Evolutionary conservation across 2,888 invertebrate genomes (phyloP).

Genomic region (Clivina fossor): DNA sequence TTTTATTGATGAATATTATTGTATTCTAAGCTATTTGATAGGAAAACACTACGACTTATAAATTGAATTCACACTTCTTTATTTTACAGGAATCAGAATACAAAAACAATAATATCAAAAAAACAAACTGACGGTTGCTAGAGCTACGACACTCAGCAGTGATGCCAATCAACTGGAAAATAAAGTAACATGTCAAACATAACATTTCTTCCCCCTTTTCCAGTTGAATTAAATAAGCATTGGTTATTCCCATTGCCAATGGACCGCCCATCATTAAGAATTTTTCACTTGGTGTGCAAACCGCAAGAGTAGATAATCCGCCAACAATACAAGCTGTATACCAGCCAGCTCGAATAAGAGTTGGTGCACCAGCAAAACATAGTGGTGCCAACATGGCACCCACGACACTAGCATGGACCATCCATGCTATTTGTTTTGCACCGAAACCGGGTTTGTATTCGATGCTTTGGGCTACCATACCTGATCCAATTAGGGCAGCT

Average conservation of each 20-base stretch:
- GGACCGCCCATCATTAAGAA: conserved; percentile 96
- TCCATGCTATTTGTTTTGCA: conserved; percentile 84
- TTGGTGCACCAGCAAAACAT: conserved; percentile 88
- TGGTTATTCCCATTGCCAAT: conserved; percentile 95
- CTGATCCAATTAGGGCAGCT: conserved; percentile 88
- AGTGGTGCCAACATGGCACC: conserved; percentile 93
- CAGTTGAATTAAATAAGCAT: too few relatives aligned
- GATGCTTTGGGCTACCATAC: conserved; percentile 78
- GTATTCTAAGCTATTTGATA: too few relatives aligned
- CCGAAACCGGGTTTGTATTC: conserved; percentile 84
- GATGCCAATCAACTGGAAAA: too few relatives aligned
- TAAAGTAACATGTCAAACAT: too few relatives aligned
- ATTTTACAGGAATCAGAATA: too few relatives aligned
- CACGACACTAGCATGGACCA: conserved; percentile 80
- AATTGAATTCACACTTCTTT: too few relatives aligned
- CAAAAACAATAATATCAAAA: too few relatives aligned
- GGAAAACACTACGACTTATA: too few relatives aligned
- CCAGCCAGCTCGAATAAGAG: conserved; percentile 85
- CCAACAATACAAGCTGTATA: conserved; percentile 96
- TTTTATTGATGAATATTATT: too few relatives aligned
- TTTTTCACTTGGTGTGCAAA: conserved; percentile 96
- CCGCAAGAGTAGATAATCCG: conserved; percentile 87
- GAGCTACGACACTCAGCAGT: too few relatives aligned
- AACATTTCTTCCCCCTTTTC: too few relatives aligned
- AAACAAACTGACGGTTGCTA: too few relatives aligned